Evolutionary conservation across 2,888 invertebrate species (phyloP).

Genomic region (Apodemia duryi): DNA sequence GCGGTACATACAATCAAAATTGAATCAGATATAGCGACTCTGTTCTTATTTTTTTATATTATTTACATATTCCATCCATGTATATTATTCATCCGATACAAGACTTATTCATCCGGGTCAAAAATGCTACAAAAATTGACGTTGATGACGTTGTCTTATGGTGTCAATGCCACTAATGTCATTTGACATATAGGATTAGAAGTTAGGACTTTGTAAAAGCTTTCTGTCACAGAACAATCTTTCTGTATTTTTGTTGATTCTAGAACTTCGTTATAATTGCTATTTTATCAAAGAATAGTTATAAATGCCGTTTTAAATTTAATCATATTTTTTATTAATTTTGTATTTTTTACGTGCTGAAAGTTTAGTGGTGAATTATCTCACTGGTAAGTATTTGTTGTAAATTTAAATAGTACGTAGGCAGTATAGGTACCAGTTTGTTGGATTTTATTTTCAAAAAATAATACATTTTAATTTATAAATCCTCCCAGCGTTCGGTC

Average conservation of each 20-base stretch:
- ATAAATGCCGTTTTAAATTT: not conserved
- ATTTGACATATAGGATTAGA: not conserved
- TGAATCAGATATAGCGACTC: too few species aligned
- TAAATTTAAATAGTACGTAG: not conserved
- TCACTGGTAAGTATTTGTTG: not conserved
- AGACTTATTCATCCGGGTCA: too few species aligned
- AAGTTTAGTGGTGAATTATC: not conserved
- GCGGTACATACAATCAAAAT: too few species aligned
- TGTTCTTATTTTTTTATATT: too few species aligned
- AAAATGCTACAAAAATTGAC: not conserved
- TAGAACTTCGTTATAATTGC: not conserved
- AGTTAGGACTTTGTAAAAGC: not conserved
- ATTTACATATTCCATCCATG: too few species aligned
- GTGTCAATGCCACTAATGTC: not conserved
- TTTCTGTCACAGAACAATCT: too few species aligned
- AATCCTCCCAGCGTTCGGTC: too few species aligned
- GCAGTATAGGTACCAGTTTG: not conserved
- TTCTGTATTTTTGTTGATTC: conserved; percentile 1
- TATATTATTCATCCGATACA: too few species aligned
- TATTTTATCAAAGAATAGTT: not conserved
- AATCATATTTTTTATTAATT: not conserved
- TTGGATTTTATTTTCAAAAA: not conserved
- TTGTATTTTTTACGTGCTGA: not conserved
- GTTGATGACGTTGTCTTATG: not conserved
- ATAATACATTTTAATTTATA: not conserved